Percentiles rank a stretch among this genome's conserved stretches.
Conservation (phyloP, 2,113 vertebrate genomes). For the Montifringilla adamsi region DNA sequence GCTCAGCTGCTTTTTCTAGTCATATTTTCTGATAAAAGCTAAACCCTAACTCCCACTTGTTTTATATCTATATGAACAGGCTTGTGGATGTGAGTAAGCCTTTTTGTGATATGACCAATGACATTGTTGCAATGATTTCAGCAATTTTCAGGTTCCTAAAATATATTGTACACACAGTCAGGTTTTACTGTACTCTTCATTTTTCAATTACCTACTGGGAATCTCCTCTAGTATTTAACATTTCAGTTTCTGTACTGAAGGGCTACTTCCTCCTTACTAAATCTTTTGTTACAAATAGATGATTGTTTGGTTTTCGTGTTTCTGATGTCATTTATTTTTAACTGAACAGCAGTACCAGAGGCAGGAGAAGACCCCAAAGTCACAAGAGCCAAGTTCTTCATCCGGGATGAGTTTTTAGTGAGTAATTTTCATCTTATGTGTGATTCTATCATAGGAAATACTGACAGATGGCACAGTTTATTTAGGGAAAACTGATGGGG, state of each 20-base stretch:
- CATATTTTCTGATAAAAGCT: not conserved
- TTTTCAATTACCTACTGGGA: not conserved
- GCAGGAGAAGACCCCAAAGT: slow-evolving; percentile 97
- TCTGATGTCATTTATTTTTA: slow-evolving; percentile 30
- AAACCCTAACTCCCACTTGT: not conserved
- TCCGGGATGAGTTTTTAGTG: slow-evolving; percentile 97
- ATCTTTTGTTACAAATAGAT: not conserved
- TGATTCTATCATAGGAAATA: not conserved
- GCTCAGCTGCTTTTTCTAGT: slow-evolving; percentile 7
- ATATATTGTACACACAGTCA: not conserved
- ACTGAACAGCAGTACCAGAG: slow-evolving; percentile 87
- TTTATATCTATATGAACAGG: not conserved
- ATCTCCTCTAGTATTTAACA: not conserved
- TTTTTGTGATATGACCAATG: not conserved
- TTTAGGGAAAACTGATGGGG: not conserved
- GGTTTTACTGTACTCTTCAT: not conserved
- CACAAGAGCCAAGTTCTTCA: slow-evolving; percentile 98
- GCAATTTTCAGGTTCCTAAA: not conserved
- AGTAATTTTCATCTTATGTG: slow-evolving; percentile 59
- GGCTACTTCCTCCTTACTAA: not conserved
- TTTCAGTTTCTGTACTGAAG: not conserved
- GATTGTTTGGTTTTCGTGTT: not conserved
- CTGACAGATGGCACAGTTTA: slow-evolving; percentile 11
- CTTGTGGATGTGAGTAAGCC: not conserved
- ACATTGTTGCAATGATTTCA: not conserved